Evolutionary conservation across 2,888 invertebrate species (phyloP).

Genomic region (Hyalella azteca): DNA sequence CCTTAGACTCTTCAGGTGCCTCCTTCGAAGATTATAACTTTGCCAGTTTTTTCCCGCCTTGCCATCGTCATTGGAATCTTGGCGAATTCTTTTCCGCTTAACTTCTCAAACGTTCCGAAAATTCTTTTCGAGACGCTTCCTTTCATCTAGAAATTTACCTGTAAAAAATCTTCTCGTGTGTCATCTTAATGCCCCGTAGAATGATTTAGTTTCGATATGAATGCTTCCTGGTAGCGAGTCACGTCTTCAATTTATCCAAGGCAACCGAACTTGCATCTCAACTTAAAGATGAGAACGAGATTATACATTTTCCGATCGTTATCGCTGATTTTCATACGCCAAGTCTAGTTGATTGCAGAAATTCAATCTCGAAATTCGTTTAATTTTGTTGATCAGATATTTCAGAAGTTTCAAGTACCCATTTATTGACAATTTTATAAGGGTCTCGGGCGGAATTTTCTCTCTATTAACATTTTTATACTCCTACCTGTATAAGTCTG

Average conservation of each 20-base stretch:
- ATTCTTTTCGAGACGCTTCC: not conserved
- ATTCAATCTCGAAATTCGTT: too few relatives aligned
- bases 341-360: not conserved
- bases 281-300: not conserved
- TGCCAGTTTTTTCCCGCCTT: not conserved
- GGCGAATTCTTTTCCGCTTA: not conserved
- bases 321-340: not conserved
- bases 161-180: not conserved
- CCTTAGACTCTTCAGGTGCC: not conserved
- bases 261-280: not conserved
- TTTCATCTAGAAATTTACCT: not conserved
- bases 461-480: too few relatives aligned
- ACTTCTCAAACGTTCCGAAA: not conserved
- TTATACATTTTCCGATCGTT: not conserved
- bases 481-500: too few relatives aligned
- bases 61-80: not conserved
- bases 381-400: too few relatives aligned
- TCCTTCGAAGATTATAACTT: conserved; percentile 24
- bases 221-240: not conserved
- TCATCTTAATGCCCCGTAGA: not conserved
- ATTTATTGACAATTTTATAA: too few relatives aligned
- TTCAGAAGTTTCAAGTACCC: too few relatives aligned
- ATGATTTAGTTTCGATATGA: not conserved
- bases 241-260: not conserved
- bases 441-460: too few relatives aligned